Evolutionary conservation across 2,113 vertebrate species (phyloP), one percentile per base, ranked within the genome.

Genomic region (Delphinapterus leucas): DNA sequence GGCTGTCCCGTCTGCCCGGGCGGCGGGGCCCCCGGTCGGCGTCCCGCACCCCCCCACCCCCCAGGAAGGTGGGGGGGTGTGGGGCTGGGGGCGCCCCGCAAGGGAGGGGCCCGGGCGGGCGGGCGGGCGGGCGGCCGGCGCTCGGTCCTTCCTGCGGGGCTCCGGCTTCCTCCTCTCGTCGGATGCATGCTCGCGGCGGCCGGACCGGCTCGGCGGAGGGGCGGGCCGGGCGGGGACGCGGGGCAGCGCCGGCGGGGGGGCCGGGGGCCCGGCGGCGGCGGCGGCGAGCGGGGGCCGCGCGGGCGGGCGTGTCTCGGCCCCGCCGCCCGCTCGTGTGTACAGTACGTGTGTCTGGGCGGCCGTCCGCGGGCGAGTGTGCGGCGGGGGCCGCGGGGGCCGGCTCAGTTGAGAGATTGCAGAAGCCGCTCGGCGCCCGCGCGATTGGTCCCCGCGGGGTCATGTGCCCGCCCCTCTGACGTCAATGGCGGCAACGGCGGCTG

Each of bases 381-480:
- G 97, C 96, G 96, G 95, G 97, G 97, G 97, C 96, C 70, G 94
- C 91, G 95, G 91, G 91, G 94, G 93, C 95, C 96, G 93, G 96
- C 95, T 76, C 92, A 28, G 95, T 60, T 20, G 97, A 88, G 88
- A 90, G 97, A 93, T 81, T 94, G 97, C 97, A 87, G 98, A 81
- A 97, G 95, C 97, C 76, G 96, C 96, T 87, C 80, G 76, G 96
- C 87, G 90, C 33, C 71, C 88, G 70, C 95, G 96, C 93, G 97
- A 98, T 98, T 98, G 98, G 98, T 85, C 97, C 84, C 95, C 79
- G 73, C 89, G 70, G 86, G 89, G 96, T 98, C 98, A 98, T 97
- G 98, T 98, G 98, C 98, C 96, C 96, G 98, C 97, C 95, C 90
- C 95, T 96, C 97, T 98, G 97, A 98, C 97, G 97, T 98, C 97